Base-by-base conservation (phyloP, 2,888 invertebrate genomes). In the Malthinus seriepunctatus region DNA sequence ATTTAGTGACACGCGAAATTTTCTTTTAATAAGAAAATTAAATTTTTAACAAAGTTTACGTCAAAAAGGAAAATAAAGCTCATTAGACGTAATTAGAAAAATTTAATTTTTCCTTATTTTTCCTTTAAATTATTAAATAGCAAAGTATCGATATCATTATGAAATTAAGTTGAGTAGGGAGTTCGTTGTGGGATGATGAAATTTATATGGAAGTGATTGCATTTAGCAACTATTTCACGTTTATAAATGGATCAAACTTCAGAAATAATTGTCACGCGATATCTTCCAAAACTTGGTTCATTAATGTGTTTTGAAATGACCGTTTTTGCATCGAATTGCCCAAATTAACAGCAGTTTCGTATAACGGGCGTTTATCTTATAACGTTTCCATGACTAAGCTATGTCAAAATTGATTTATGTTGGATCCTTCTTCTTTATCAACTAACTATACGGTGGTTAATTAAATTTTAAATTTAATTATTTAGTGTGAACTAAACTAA, bases 221-320 rank as follows among this genome's bases (percentile, higher is more conserved):
- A 42, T 42, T 50, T 50, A 56, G 50, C 42, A 37, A 35, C 35
- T 37, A 49, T 15, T 55, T 55, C 38, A 3, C 44, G 34, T 54
- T n/a, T n/a, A n/a, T 23, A 50, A 56, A 44, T 12, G 44, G 56
- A 49, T 49, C 45, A 37, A 23, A 31, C 50, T 50, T 50, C 50
- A 50, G 56, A 56, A 56, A 56, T 56, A 56, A 56, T 56, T 56
- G 56, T 56, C 56, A 56, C 50, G 44, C 45, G 49, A 56, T 56
- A 56, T 56, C 56, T 48, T 50, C 47, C 37, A 37, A n/a, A 45
- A 34, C 44, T 44, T 12, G 31, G 56, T 44, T 56, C 50, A 37
- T 56, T 56, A 56, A 56, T 50, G 49, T 49, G 44, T 56, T 50
- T 56, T 35, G 44, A 45, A 45, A 50, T 38, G 49, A 32, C 50